Percentiles rank a stretch among this genome's conserved stretches.
Conservation (phyloP, 2,888 invertebrate species). For the Drosophila falleni region DNA sequence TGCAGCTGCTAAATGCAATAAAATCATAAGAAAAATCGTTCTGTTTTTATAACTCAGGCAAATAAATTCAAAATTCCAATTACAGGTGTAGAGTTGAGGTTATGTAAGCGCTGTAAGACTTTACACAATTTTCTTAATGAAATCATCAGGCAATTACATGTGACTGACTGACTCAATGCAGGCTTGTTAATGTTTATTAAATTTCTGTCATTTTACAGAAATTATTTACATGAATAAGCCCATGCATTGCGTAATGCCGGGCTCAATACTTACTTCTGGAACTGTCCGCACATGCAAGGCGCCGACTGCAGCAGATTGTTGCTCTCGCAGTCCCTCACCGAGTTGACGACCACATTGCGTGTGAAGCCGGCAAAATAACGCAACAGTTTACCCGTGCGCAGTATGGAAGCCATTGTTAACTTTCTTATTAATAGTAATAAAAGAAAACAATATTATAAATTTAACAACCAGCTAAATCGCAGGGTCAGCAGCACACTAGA, state of each 20-base stretch:
- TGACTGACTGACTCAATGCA: slow-evolving; percentile 12
- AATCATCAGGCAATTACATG: not conserved
- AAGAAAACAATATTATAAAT: slow-evolving; percentile 41
- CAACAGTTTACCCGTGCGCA: slow-evolving; percentile 90
- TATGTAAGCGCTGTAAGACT: slow-evolving; percentile 46
- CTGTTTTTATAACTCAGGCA: not conserved
- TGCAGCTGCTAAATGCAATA: not conserved
- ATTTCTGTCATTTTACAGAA: not conserved
- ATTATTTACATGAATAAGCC: slow-evolving; percentile 15
- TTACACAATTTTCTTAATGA: slow-evolving; percentile 30
- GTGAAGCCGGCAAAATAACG: slow-evolving; percentile 91
- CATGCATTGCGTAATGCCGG: slow-evolving; percentile 75
- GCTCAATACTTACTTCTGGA: slow-evolving; percentile 84
- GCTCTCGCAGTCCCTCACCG: slow-evolving; percentile 88
- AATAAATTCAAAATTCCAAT: not conserved
- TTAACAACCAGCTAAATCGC: slow-evolving; percentile 24
- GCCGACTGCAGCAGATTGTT: slow-evolving; percentile 87
- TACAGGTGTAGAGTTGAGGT: slow-evolving; percentile 39
- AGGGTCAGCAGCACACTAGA: slow-evolving; percentile 39
- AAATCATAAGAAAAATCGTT: not conserved
- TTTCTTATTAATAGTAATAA: slow-evolving; percentile 39
- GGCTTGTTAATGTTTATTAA: not conserved
- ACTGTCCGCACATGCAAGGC: slow-evolving; percentile 86
- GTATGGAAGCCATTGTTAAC: slow-evolving; percentile 83
- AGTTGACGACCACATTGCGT: slow-evolving; percentile 89